These are phyloP conservation scores for Harmothoe impar DNA, from an alignment of 2,888 invertebrate species.

Conservation along the genomic window DNA sequence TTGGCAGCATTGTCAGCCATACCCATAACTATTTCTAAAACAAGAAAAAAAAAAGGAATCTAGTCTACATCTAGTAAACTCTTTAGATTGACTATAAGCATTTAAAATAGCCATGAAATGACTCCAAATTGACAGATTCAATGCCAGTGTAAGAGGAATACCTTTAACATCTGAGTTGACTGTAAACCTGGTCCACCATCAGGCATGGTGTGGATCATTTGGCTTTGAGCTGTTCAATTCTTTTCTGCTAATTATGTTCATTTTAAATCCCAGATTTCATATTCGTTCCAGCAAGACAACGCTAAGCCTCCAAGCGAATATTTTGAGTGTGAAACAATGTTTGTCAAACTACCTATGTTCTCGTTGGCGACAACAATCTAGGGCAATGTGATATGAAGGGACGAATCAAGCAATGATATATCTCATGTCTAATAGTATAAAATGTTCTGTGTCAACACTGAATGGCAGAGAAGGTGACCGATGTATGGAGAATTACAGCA, in stretches of 20 bases:
- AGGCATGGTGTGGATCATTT: neutral
- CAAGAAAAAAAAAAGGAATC: no score
- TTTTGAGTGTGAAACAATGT: neutral
- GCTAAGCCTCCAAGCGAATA: neutral
- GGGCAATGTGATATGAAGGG: no score
- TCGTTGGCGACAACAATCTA: neutral
- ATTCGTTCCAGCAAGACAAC: neutral
- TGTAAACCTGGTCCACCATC: neutral
- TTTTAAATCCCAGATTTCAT: constrained; percentile 10
- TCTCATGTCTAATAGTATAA: no score
- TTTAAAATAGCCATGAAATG: no score
- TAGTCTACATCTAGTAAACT: no score
- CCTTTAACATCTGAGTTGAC: neutral
- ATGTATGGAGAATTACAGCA: no score
- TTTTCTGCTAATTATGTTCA: neutral
- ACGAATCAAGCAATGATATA: no score
- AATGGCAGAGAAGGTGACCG: no score
- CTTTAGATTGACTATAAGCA: no score
- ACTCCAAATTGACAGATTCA: neutral
- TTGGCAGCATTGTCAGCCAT: no score
- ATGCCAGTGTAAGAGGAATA: neutral
- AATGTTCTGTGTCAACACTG: no score
- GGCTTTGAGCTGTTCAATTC: constrained; percentile 10
- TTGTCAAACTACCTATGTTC: neutral
- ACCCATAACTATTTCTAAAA: no score